phyloP scores from a whole-genome alignment of 2,888 invertebrate species.

The Synergus umbraculus region DNA sequence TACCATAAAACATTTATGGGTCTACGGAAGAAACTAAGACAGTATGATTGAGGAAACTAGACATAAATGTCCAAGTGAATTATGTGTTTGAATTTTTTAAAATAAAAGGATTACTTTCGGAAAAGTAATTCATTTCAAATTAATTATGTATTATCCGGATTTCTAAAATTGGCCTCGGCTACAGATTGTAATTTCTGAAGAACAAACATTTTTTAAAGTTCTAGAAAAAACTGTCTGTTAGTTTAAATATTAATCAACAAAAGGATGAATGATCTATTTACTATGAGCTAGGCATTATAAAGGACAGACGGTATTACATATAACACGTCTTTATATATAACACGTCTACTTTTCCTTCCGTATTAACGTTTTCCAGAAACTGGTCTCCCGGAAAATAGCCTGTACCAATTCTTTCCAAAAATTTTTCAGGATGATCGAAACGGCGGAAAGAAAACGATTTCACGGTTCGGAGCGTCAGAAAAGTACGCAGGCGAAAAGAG shows the following conservation, averaged over 20 bases:
- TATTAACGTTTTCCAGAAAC: conserved; percentile 30
- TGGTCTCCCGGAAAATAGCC: conserved; percentile 44
- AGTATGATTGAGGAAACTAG: neutral
- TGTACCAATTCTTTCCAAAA: conserved; percentile 41
- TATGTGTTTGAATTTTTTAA: neutral
- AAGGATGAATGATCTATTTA: conserved; percentile 59
- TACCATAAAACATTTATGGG: neutral
- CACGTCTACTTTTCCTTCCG: neutral
- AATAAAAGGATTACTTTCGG: neutral
- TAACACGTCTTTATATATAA: conserved; percentile 41
- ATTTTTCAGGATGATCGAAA: conserved; percentile 45
- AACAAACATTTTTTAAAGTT: conserved; percentile 55
- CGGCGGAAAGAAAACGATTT: conserved; percentile 50
- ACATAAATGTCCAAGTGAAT: neutral
- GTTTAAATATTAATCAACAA: neutral
- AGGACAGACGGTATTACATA: conserved; percentile 66
- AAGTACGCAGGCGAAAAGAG: conserved; percentile 24
- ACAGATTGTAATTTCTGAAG: too few species aligned
- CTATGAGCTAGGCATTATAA: conserved; percentile 76
- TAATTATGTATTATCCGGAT: neutral
- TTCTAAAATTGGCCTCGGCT: neutral
- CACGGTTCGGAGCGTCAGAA: conserved; percentile 44
- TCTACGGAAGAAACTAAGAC: neutral
- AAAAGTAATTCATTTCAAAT: neutral
- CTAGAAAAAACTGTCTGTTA: conserved; percentile 66